Conservation (phyloP, 1,140 invertebrate genomes). For the fruit fly (Drosophila melanogaster) region Release_6_plus_ISO1_MT NT_037436.4:18686501-18687000, state of each 20-base stretch:
- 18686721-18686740: conserved; percentile 57
- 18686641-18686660: neutral
- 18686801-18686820: conserved; percentile 73
- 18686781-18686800: conserved; percentile 71
- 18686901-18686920: conserved; percentile 46
- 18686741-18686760: conserved; percentile 51
- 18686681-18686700: neutral
- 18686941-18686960: conserved; percentile 56
- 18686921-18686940: conserved; percentile 11
- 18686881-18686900: conserved; percentile 43
- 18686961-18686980: conserved; percentile 69
- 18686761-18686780: conserved; percentile 29
- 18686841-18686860: conserved; percentile 13
- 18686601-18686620: too few relatives aligned
- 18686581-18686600: too few relatives aligned
- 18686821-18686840: conserved; percentile 60
- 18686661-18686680: neutral
- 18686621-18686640: too few relatives aligned
- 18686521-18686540: too few relatives aligned
- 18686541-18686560: too few relatives aligned
- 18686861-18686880: conserved; percentile 29
- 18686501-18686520: too few relatives aligned
- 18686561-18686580: too few relatives aligned
- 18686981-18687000: conserved; percentile 57
- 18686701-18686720: neutral